Evolutionary conservation across 2,888 invertebrate species (phyloP), one percentile per base, ranked within the genome.

Genomic region (Apotomis betuletana): DNA sequence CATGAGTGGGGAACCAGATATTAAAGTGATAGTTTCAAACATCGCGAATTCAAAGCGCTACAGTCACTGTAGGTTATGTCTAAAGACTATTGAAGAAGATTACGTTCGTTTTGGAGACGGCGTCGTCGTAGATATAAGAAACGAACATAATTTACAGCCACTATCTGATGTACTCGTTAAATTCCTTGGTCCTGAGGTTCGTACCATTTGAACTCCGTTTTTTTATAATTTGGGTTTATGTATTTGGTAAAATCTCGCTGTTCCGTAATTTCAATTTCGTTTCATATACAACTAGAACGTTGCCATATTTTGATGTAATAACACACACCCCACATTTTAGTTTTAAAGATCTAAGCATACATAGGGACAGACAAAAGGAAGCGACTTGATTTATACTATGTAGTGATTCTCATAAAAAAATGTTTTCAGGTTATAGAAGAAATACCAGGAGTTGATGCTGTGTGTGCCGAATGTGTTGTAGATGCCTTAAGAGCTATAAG

Each of bases 31-130:
- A 10, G 79, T 92, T n/a, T 84, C 84, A 0, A 88, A 89, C 77
- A 80, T 92, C 52, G 74, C 91, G 5, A 86, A 80, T 59, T 84
- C 86, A 75, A 88, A 89, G 60, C 81, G 78, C 46, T 88, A 81
- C 72, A 90, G 86, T 67, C 85, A 92, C 83, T 92, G 92, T 77
- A 90, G 92, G 88, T 89, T 92, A 89, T 92, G 92, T 77, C 77
- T 91, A 60, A 83, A 83, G 69, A 75, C 74, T 68, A 85, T 90
- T 54, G 75, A 81, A 62, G 82, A 85, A 44, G 77, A 81, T 15
- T 91, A 86, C 59, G 86, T 90, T n/a, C 83, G 83, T 55, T 87
- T 91, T 67, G 77, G 85, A 9, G 90, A 92, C 76, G 78, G 79
- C 52, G 83, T 91, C 4, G 81, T 82, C 2, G 70, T 84, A 51